Evolutionary conservation across 2,888 invertebrate species (phyloP).

Genomic region (Heliconius hortense): DNA sequence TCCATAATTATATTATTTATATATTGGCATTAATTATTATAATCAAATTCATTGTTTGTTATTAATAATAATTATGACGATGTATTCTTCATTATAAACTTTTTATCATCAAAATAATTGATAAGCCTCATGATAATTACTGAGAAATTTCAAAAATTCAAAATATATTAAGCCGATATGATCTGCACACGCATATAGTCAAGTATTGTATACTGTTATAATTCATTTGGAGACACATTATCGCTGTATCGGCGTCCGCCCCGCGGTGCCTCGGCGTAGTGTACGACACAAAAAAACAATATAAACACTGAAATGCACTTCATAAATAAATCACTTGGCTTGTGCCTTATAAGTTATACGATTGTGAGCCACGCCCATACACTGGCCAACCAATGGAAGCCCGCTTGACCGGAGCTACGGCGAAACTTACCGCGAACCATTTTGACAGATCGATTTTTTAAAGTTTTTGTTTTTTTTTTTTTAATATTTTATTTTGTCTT

Average conservation of each 20-base stretch:
- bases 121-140: not conserved
- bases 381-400: slow-evolving; percentile 60
- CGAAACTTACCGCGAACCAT: slow-evolving; percentile 76
- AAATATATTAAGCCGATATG: not conserved
- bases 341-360: slow-evolving; percentile 66
- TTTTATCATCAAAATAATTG: not conserved
- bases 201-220: slow-evolving; percentile 22
- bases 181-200: not conserved
- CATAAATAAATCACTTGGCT: slow-evolving; percentile 73
- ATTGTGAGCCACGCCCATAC: slow-evolving; percentile 67
- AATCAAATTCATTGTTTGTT: too few relatives aligned
- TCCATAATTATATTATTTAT: too few relatives aligned
- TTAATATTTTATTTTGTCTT: slow-evolving; percentile 21
- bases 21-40: too few relatives aligned
- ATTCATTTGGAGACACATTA: slow-evolving; percentile 43
- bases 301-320: slow-evolving; percentile 66
- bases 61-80: too few relatives aligned
- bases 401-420: slow-evolving; percentile 55
- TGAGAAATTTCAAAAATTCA: not conserved
- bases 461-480: slow-evolving; percentile 59
- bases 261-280: slow-evolving; percentile 54
- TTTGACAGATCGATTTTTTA: slow-evolving; percentile 79
- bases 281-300: slow-evolving; percentile 49
- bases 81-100: too few relatives aligned
- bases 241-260: slow-evolving; percentile 55